phyloP scores from a whole-genome alignment of 1,140 invertebrate species.

The Zaprionus capensis region DNA sequence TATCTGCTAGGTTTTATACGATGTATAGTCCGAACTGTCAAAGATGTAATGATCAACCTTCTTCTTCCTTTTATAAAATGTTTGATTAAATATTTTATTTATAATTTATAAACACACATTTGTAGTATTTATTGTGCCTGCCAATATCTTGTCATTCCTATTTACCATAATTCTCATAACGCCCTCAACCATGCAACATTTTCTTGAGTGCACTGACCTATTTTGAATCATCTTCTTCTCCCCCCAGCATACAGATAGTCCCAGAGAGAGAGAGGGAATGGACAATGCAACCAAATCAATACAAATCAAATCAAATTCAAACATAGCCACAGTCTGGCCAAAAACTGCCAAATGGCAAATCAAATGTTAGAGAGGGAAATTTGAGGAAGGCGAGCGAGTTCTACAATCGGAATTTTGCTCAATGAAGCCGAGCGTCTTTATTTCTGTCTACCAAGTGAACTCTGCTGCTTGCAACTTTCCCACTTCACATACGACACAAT shows the following conservation, averaged over 20 bases:
- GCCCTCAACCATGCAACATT: constrained; percentile 43
- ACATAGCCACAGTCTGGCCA: constrained; percentile 16
- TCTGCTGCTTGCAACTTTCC: constrained; percentile 34
- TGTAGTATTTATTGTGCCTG: neutral
- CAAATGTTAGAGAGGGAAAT: neutral
- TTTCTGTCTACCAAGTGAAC: constrained; percentile 40
- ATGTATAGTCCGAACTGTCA: no score
- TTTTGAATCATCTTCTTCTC: constrained; percentile 12
- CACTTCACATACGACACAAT: constrained; percentile 42
- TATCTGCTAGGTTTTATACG: no score
- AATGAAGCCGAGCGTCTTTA: constrained; percentile 47
- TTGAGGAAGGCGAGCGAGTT: neutral
- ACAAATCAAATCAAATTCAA: constrained; percentile 25
- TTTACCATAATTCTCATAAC: constrained; percentile 15
- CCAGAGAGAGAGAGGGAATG: neutral
- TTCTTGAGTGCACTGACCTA: constrained; percentile 44
- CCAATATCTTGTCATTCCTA: constrained; percentile 34
- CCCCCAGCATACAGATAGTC: neutral
- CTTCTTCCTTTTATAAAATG: no score
- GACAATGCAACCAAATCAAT: constrained; percentile 40
- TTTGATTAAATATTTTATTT: no score
- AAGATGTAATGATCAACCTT: no score
- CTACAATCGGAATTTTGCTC: constrained; percentile 30
- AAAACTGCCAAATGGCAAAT: constrained; percentile 2
- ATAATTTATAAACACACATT: neutral